phyloP scores from a whole-genome alignment of 2,888 invertebrate species.

The Masnerella sp. region DNA sequence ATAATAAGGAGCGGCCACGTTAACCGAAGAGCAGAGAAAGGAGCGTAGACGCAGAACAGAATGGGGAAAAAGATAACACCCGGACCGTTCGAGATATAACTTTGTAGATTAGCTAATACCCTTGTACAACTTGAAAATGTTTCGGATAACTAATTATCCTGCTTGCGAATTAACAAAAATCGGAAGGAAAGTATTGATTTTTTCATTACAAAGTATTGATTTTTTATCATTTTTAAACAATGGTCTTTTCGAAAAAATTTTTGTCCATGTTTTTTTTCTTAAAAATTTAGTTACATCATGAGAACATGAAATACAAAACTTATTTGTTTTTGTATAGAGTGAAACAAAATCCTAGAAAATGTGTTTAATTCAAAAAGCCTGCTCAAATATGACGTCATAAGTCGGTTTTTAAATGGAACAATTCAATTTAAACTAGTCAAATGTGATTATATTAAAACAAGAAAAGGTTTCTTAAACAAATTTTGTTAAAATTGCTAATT shows the following conservation, averaged over 20 bases:
- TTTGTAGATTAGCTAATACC: slow-evolving; percentile 31
- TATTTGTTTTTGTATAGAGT: too few relatives aligned
- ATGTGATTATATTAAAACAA: too few relatives aligned
- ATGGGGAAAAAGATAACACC: slow-evolving; percentile 40
- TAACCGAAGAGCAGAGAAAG: slow-evolving; percentile 58
- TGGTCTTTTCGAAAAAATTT: too few relatives aligned
- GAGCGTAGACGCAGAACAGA: slow-evolving; percentile 39
- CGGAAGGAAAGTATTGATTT: slow-evolving; percentile 10
- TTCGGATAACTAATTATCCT: slow-evolving; percentile 19
- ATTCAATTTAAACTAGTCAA: too few relatives aligned
- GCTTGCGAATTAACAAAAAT: neutral
- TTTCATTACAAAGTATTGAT: too few relatives aligned
- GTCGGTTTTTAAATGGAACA: too few relatives aligned
- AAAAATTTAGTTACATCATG: neutral
- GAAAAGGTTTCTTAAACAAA: too few relatives aligned
- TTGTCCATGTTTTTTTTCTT: neutral
- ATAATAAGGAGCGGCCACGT: slow-evolving; percentile 57
- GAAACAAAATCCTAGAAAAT: too few relatives aligned
- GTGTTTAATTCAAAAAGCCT: too few relatives aligned
- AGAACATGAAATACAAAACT: neutral
- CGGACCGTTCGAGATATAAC: slow-evolving; percentile 19
- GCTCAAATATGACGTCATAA: too few relatives aligned
- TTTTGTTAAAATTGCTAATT: too few relatives aligned
- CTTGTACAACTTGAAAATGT: slow-evolving; percentile 18
- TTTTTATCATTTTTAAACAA: too few relatives aligned